Percentiles rank a stretch among this genome's conserved stretches.
Evolutionary conservation across 2,888 invertebrate genomes (phyloP).

Genomic region (Drosophila rubida): DNA sequence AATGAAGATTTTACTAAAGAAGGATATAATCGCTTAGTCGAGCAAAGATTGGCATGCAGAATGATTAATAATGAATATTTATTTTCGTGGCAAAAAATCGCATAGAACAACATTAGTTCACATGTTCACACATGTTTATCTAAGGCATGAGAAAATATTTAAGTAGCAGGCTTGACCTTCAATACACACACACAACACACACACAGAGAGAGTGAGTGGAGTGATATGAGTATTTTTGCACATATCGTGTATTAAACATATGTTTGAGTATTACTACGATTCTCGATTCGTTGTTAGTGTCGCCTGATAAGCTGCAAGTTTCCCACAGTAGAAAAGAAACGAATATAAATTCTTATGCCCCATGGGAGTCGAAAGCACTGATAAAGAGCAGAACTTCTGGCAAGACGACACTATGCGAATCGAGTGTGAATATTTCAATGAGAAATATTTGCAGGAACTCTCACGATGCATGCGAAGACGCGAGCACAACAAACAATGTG

Average conservation of each 20-base stretch:
- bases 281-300: conserved; percentile 19
- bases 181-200: conserved; percentile 11
- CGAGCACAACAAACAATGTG: no score
- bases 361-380: conserved; percentile 1
- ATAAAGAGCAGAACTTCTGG: not conserved
- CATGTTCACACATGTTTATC: conserved; percentile 27
- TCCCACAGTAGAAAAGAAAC: conserved; percentile 43
- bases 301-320: conserved; percentile 46
- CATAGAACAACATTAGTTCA: not conserved
- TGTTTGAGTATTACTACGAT: not conserved
- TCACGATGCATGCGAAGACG: not conserved
- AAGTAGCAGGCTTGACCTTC: conserved; percentile 37
- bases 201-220: conserved; percentile 6
- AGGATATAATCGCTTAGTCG: no score
- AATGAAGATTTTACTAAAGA: no score
- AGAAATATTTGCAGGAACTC: not conserved
- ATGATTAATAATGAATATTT: no score
- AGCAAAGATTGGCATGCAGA: no score
- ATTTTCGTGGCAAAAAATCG: no score
- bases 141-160: conserved; percentile 40
- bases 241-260: conserved; percentile 10
- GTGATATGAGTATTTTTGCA: conserved; percentile 42
- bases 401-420: conserved; percentile 31
- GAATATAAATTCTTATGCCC: not conserved
- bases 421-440: no score